Base-by-base conservation (phyloP, 2,797 vertebrate species). In the Pteronotus mesoamericanus region DNA sequence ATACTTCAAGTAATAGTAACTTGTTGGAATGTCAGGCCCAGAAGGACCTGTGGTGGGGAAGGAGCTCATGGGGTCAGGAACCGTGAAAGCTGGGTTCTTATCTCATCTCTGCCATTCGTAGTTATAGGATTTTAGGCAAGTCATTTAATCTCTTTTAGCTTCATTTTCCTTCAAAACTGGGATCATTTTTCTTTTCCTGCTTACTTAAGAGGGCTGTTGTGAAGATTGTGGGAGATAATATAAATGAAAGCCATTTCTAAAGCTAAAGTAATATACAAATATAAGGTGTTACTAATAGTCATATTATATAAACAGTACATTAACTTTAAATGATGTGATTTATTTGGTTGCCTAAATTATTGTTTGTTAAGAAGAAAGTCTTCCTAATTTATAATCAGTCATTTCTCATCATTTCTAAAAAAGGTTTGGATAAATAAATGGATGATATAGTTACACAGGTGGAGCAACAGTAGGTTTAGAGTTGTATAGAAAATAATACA, bases 231-330 rank as follows among this genome's bases (percentile, higher is more conserved):
- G 29, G 42, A 78, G 32, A 48, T 80, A 75, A 84, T 57, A 83
- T 68, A 93, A 90, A 90, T 71, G 59, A 72, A 95, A 96, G 64
- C 19, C 69, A 71, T 88, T 79, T 95, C 32, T 91, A 91, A 91
- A 93, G 89, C 86, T 86, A 69, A 84, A 46, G 29, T 85, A 39
- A 82, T 39, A 64, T 14, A 85, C 22, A 95, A 59, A 93, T 34
- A 87, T 71, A 74, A 48, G 29, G 21, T 69, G 32, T 83, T 42
- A 90, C 3, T 75, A 34, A 24, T 57, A 44, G 44, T 59, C 79
- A 39, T 77, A 89, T 57, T 95, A 87, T 68, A 77, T 55, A 57
- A 95, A 83, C 53, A 75, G 46, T 78, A 91, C 22, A 71, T 64
- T 71, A 57, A 79, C 22, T 93, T 96, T 90, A 96, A 94, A 88